Conservation (phyloP, 1,140 invertebrate species). For the Drosophila ercepeae region DNA sequence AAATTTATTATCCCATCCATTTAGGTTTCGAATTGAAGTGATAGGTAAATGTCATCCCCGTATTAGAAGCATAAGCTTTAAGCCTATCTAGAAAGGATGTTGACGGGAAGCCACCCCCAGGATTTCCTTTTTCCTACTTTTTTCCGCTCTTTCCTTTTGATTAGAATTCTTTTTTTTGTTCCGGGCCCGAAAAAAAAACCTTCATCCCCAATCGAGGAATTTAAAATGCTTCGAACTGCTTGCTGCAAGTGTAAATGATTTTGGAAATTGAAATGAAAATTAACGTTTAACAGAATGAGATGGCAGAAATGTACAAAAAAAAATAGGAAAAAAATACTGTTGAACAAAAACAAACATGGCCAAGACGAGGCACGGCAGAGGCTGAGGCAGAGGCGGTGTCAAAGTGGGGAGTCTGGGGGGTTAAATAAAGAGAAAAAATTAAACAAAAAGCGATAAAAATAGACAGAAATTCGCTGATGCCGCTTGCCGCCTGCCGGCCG, state of each 20-base stretch:
- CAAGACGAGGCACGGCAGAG: not conserved
- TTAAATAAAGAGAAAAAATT: conserved; percentile 15
- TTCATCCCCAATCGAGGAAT: conserved; percentile 11
- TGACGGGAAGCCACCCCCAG: conserved; percentile 7
- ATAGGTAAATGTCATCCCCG: conserved; percentile 20
- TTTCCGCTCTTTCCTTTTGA: not conserved
- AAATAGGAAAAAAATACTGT: not conserved
- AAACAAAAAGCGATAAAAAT: conserved; percentile 63
- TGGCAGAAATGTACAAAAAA: conserved; percentile 9
- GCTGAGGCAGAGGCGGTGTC: too few relatives aligned
- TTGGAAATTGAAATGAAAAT: conserved; percentile 48
- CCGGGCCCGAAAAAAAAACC: conserved; percentile 3
- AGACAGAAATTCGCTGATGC: conserved; percentile 23
- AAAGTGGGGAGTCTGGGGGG: not conserved
- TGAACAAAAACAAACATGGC: conserved; percentile 9
- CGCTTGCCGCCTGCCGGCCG: conserved; percentile 5
- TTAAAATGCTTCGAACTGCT: conserved; percentile 9
- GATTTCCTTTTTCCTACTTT: not conserved
- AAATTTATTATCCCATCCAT: not conserved
- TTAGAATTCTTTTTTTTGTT: conserved; percentile 12
- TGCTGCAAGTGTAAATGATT: conserved; percentile 33
- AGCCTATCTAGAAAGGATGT: not conserved
- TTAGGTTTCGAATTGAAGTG: too few relatives aligned
- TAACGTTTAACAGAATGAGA: conserved; percentile 45
- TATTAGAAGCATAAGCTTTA: not conserved